These are phyloP conservation scores for Cariama cristata DNA, from an alignment of 2,113 vertebrate species.

Conservation along the genomic window DNA sequence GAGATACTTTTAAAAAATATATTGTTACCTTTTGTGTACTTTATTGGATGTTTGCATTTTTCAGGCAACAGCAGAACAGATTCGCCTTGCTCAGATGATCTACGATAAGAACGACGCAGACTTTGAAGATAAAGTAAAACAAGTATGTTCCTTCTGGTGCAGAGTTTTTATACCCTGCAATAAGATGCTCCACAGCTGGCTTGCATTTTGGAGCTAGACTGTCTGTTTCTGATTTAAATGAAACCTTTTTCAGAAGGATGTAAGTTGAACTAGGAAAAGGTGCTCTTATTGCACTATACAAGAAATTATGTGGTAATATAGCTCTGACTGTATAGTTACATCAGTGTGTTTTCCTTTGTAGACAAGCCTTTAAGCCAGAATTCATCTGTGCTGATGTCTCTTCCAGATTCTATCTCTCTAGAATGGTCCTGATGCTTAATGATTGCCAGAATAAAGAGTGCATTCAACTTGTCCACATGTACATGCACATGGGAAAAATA, in stretches of 20 bases:
- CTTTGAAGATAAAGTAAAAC: slow-evolving; percentile 97
- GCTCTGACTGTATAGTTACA: not conserved
- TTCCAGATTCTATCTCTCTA: not conserved
- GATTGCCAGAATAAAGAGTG: not conserved
- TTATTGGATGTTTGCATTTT: slow-evolving; percentile 37
- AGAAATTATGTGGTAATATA: not conserved
- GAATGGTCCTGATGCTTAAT: not conserved
- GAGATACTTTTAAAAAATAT: not conserved
- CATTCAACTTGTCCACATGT: not conserved
- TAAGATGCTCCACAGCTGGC: not conserved
- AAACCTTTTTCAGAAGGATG: not conserved
- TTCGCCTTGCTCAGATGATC: slow-evolving; percentile 96
- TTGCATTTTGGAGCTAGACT: not conserved
- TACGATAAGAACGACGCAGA: slow-evolving; percentile 96
- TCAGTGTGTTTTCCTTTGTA: not conserved
- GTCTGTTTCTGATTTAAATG: not conserved
- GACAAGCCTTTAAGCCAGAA: not conserved
- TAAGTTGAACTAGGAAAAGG: not conserved
- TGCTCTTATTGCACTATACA: not conserved
- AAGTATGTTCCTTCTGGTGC: slow-evolving; percentile 77
- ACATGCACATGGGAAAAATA: not conserved
- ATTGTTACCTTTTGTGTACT: not conserved
- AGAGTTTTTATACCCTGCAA: not conserved
- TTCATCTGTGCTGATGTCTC: not conserved
- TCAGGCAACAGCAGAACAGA: slow-evolving; percentile 98